phyloP scores from a whole-genome alignment of 2,797 vertebrate genomes.

The Epinephelus coioides region DNA sequence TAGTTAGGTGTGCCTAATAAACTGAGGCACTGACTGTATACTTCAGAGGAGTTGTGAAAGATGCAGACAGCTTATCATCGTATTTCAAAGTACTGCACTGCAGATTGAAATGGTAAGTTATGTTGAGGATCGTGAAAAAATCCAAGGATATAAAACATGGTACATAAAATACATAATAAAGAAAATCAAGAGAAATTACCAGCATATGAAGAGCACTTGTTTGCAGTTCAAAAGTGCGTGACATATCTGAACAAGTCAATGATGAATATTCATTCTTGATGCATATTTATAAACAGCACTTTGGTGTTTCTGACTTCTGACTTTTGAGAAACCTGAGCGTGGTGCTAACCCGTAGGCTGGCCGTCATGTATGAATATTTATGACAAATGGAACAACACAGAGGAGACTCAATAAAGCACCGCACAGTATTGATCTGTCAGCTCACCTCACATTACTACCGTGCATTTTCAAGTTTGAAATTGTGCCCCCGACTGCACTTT shows the following conservation, averaged over 20 bases:
- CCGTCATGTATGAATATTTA: slow-evolving; percentile 64
- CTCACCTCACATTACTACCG: slow-evolving; percentile 41
- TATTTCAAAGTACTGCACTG: no score
- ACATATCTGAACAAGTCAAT: slow-evolving; percentile 34
- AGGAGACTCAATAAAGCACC: slow-evolving; percentile 41
- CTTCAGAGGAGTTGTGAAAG: no score
- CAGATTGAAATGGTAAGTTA: background rate
- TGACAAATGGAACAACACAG: slow-evolving; percentile 43
- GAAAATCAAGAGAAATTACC: slow-evolving; percentile 24
- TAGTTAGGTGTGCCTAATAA: no score
- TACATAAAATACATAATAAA: background rate
- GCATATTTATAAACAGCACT: slow-evolving; percentile 57
- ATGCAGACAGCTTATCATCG: no score
- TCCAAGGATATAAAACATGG: background rate
- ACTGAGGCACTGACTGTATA: no score
- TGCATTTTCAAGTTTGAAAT: slow-evolving; percentile 38
- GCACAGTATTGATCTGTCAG: slow-evolving; percentile 52
- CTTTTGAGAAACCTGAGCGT: slow-evolving; percentile 46
- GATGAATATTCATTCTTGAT: slow-evolving; percentile 65
- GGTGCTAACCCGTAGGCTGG: slow-evolving; percentile 1
- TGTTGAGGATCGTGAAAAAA: background rate
- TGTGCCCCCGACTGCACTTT: slow-evolving; percentile 26
- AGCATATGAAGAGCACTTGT: background rate
- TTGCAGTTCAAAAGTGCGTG: slow-evolving; percentile 36
- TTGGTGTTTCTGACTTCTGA: slow-evolving; percentile 41